Percentiles rank a stretch among this genome's conserved stretches.
phyloP scores from a whole-genome alignment of 2,888 invertebrate genomes.

The Encarsia formosa region DNA sequence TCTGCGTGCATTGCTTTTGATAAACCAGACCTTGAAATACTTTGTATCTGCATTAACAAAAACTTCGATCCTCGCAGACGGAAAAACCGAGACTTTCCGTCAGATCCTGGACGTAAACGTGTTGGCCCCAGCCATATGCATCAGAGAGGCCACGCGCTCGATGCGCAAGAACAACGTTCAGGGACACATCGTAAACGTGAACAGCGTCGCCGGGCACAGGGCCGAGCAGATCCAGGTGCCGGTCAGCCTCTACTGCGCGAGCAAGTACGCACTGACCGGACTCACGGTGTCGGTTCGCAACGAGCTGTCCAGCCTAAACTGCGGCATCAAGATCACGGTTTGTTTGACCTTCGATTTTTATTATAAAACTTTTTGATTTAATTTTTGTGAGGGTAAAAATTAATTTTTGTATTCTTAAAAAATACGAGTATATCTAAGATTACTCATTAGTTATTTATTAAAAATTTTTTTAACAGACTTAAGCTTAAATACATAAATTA shows the following conservation, averaged over 20 bases:
- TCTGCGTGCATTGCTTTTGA: too few relatives aligned
- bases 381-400: too few relatives aligned
- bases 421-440: too few relatives aligned
- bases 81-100: conserved; percentile 45
- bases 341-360: too few relatives aligned
- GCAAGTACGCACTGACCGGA: conserved; percentile 55
- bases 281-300: conserved; percentile 53
- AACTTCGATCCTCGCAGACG: conserved; percentile 31
- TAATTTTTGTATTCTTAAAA: too few relatives aligned
- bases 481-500: too few relatives aligned
- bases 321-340: conserved; percentile 51
- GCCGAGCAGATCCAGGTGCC: conserved; percentile 34
- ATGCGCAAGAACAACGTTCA: conserved; percentile 54
- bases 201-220: conserved; percentile 49
- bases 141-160: conserved; percentile 56
- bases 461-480: too few relatives aligned
- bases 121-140: conserved; percentile 56
- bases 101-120: conserved; percentile 56
- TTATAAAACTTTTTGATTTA: too few relatives aligned
- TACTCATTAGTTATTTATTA: too few relatives aligned
- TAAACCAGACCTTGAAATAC: too few relatives aligned
- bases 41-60: too few relatives aligned
- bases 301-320: conserved; percentile 48
- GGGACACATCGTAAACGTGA: conserved; percentile 62
- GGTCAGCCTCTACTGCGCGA: conserved; percentile 52